Percentiles rank a stretch among this genome's conserved stretches.
These are phyloP conservation scores for Agelaius phoeniceus DNA, from an alignment of 2,113 vertebrate species.

Conservation along the genomic window DNA sequence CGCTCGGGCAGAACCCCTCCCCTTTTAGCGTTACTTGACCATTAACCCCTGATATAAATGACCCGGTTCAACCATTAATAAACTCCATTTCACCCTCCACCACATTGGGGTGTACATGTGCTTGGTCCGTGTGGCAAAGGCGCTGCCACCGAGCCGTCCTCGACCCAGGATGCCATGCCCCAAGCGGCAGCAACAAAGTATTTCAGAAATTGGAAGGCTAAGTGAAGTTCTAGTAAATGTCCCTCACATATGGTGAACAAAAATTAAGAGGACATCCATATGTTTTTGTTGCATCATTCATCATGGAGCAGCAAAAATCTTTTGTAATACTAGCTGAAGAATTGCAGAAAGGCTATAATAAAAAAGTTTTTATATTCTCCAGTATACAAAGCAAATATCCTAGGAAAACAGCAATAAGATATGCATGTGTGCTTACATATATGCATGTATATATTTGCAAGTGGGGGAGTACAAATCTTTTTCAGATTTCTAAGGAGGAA, in stretches of 20 bases:
- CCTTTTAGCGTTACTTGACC: too few species aligned
- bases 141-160: too few species aligned
- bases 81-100: too few species aligned
- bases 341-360: background rate
- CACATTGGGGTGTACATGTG: too few species aligned
- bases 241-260: background rate
- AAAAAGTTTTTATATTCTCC: background rate
- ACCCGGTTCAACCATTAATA: too few species aligned
- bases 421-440: rapidly evolving
- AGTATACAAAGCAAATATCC: background rate
- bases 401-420: background rate
- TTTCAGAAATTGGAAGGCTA: background rate
- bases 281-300: background rate
- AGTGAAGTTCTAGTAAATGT: background rate
- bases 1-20: too few species aligned
- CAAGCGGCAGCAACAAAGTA: too few species aligned
- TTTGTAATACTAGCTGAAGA: background rate
- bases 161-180: too few species aligned
- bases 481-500: background rate
- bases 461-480: background rate
- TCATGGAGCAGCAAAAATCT: background rate
- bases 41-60: too few species aligned
- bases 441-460: background rate
- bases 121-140: too few species aligned
- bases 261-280: background rate